Evolutionary conservation across 1,140 invertebrate genomes (phyloP).

Genomic region (Leptonema lineaticorne): DNA sequence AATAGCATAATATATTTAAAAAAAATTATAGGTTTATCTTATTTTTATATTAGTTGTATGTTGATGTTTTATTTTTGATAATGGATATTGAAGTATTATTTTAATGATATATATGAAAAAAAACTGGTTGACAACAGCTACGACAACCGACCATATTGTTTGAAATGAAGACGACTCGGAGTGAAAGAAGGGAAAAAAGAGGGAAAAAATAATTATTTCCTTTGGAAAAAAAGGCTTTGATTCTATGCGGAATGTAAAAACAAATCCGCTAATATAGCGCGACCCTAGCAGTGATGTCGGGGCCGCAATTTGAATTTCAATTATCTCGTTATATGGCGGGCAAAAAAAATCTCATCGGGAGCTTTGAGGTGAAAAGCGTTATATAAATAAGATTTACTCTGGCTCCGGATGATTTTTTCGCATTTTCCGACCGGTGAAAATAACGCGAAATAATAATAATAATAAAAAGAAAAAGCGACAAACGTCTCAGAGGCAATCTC

Average conservation of each 20-base stretch:
- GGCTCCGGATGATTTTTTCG: background rate
- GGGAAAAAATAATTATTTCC: slow-evolving; percentile 36
- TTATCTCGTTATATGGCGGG: slow-evolving; percentile 2
- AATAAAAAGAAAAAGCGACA: too few relatives aligned
- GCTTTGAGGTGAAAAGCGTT: slow-evolving; percentile 11
- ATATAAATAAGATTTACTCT: slow-evolving; percentile 7
- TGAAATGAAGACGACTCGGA: slow-evolving; percentile 27
- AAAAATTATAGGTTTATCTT: too few relatives aligned
- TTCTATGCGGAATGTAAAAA: background rate
- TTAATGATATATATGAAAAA: too few relatives aligned
- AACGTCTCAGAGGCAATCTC: slow-evolving; percentile 8
- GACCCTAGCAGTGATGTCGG: background rate
- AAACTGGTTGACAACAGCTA: too few relatives aligned
- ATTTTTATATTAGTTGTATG: too few relatives aligned
- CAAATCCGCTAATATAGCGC: slow-evolving; percentile 11
- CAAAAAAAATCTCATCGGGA: slow-evolving; percentile 1
- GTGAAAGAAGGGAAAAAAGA: background rate
- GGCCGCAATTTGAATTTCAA: slow-evolving; percentile 13
- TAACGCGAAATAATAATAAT: too few relatives aligned
- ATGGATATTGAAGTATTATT: too few relatives aligned
- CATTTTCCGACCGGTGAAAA: background rate
- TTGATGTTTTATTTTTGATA: too few relatives aligned
- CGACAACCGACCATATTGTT: slow-evolving; percentile 35
- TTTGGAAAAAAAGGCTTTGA: background rate
- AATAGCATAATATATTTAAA: too few relatives aligned